These are phyloP conservation scores for Bombycilla garrulus DNA, from an alignment of 2,113 vertebrate genomes.

Conservation along the genomic window DNA sequence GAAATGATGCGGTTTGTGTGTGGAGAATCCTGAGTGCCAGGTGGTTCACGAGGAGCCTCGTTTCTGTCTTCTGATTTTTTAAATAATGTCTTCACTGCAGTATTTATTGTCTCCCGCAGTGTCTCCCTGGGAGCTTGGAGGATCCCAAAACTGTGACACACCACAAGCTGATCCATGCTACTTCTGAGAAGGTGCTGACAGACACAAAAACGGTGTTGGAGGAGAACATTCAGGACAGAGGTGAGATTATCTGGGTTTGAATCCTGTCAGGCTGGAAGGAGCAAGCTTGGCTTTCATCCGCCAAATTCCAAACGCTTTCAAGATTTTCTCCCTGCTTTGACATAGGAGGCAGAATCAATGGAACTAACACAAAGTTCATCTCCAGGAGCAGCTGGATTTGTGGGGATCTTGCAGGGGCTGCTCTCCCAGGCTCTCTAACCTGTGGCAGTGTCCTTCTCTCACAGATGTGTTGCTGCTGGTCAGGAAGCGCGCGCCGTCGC, in stretches of 20 bases:
- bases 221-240: constrained; percentile 93
- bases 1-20: neutral
- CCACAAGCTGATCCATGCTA: constrained; percentile 92
- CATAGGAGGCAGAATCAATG: neutral
- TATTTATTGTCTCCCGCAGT: constrained; percentile 66
- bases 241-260: constrained; percentile 49
- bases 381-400: neutral
- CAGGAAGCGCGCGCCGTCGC: constrained; percentile 84
- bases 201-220: constrained; percentile 89
- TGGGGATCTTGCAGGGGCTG: neutral
- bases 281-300: neutral
- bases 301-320: neutral
- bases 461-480: constrained; percentile 89
- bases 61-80: neutral
- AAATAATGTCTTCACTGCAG: no score
- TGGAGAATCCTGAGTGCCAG: neutral
- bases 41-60: neutral
- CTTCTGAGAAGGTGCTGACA: constrained; percentile 88
- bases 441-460: neutral
- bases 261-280: neutral
- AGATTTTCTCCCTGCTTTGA: neutral
- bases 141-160: constrained; percentile 93
- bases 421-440: neutral
- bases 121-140: constrained; percentile 86
- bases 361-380: neutral